Base-by-base conservation (phyloP, 2,113 vertebrate genomes). In the Lota lota region DNA sequence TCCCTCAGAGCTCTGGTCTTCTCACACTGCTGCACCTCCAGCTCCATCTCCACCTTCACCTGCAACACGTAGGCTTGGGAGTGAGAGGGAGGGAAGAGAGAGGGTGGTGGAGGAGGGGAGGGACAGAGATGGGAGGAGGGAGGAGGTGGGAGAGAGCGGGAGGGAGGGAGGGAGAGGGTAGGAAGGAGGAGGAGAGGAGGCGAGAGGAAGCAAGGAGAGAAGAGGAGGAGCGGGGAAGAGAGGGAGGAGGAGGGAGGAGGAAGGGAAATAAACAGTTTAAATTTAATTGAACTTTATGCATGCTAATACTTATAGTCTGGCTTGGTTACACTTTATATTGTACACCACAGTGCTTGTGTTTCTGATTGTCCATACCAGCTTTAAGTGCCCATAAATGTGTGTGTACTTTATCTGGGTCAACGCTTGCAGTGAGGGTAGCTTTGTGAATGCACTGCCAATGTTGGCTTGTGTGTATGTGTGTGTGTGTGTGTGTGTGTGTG, bases 21-120 rank as follows among this genome's bases (percentile, higher is more conserved):
- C 90, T 99, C 97, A 17, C 96, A 99, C 56, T 99, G 96, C 85
- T 98, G 96, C 80, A 98, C 93, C 85, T 96, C 95, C 93, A 97
- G 83, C 83, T 98, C 97, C 95, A 98, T 95, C 88, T 99, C 97
- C 83, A 97, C 92, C 90, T 98, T 99, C 60, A 99, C 93, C 20
- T 98, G 96, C 70, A 98, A 89, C 66, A 99, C 93, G 1, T 96
- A 99, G 0, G 97, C 97, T 99, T 76, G 47, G 50, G 63, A 28
- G 11, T 14, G 11, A 33, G 19, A 33, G 5, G 70, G 22, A 11
- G 53, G 7, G 18, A 5, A 6, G 53, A 6, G 3, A 14, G 53
- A 18, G 7, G 17, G 17, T 3, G 18, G 53, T 0, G 18, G 7
- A 7, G 53, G 5, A 6, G 53, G 53, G 17, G 53, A n/a, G 18